Conservation (phyloP, 2,797 vertebrate genomes). For the Furcifer pardalis region DNA sequence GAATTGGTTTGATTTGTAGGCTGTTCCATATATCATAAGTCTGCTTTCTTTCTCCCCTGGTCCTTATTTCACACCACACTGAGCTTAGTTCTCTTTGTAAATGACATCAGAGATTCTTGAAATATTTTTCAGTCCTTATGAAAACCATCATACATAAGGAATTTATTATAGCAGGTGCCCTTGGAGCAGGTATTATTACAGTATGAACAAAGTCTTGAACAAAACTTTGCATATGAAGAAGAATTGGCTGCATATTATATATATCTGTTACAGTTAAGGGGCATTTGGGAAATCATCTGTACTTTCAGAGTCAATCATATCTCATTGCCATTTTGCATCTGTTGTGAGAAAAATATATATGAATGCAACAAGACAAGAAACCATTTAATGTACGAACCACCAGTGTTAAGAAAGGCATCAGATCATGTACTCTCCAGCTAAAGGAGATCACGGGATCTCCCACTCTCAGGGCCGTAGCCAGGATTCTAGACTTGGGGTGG, state of each 20-base stretch:
- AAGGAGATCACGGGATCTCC: slow-evolving; percentile 28
- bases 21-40: slow-evolving; percentile 50
- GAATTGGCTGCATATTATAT: slow-evolving; percentile 14
- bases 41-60: slow-evolving; percentile 6
- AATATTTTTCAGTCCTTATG: slow-evolving; percentile 31
- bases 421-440: not conserved
- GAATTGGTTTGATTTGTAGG: slow-evolving; percentile 50
- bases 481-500: too few relatives aligned
- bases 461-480: too few relatives aligned
- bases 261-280: slow-evolving; percentile 4
- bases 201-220: slow-evolving; percentile 18
- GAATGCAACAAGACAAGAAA: not conserved
- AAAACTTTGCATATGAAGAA: slow-evolving; percentile 6
- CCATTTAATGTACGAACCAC: not conserved
- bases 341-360: not conserved
- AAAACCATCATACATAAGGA: slow-evolving; percentile 30
- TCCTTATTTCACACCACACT: slow-evolving; percentile 28
- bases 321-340: not conserved
- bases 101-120: slow-evolving; percentile 44
- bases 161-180: slow-evolving; percentile 14
- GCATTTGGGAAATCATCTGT: not conserved
- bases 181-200: slow-evolving; percentile 2
- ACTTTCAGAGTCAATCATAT: slow-evolving; percentile 19
- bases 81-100: slow-evolving; percentile 41
- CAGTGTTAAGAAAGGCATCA: not conserved